Percentiles rank a stretch among this genome's conserved stretches.
These are phyloP conservation scores for Dromococcyx pavoninus DNA, from an alignment of 2,797 vertebrate genomes.

Conservation along the genomic window DNA sequence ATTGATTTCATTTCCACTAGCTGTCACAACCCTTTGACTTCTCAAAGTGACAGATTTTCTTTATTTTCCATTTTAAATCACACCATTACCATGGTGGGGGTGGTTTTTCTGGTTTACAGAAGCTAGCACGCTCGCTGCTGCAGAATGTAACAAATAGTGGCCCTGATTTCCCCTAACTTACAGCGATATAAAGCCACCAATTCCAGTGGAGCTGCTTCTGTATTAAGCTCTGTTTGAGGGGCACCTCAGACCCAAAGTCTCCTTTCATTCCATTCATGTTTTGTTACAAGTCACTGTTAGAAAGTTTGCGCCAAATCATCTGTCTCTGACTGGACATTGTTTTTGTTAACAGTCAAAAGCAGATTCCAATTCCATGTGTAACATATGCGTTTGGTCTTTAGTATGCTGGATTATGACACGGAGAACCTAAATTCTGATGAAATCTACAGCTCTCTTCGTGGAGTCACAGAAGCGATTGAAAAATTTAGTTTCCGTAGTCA, in stretches of 20 bases:
- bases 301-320: not conserved
- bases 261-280: slow-evolving; percentile 32
- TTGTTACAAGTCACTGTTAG: slow-evolving; percentile 27
- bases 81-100: not conserved
- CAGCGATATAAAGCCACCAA: not conserved
- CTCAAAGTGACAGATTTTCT: not conserved
- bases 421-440: slow-evolving; percentile 99
- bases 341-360: slow-evolving; percentile 3
- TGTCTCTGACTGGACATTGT: not conserved
- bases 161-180: not conserved
- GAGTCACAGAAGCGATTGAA: slow-evolving; percentile 96
- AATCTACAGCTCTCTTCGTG: slow-evolving; percentile 98
- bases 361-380: slow-evolving; percentile 24
- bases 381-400: slow-evolving; percentile 73
- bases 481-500: slow-evolving; percentile 98
- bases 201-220: not conserved
- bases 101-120: not conserved
- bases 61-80: not conserved
- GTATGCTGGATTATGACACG: slow-evolving; percentile 97
- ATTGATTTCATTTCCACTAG: not conserved
- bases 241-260: not conserved
- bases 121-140: not conserved
- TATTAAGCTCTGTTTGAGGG: not conserved
- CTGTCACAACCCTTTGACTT: slow-evolving; percentile 37
- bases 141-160: not conserved